These are phyloP conservation scores for Lacerta agilis DNA, from an alignment of 2,797 vertebrate genomes.

Conservation along the genomic window DNA sequence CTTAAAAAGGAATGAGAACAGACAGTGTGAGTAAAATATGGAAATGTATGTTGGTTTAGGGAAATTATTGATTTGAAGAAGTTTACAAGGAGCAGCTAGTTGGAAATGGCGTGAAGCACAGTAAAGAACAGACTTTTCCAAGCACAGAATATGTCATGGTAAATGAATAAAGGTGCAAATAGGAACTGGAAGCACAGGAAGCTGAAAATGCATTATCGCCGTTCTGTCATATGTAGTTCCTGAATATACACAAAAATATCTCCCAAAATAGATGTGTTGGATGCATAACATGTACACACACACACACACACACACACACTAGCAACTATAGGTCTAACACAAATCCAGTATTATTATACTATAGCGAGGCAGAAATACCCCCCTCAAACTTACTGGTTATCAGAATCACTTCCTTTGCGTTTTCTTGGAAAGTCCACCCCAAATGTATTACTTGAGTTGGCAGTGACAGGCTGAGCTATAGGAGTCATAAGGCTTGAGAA, in stretches of 20 bases:
- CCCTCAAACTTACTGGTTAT: constrained; percentile 83
- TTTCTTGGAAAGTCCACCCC: constrained; percentile 86
- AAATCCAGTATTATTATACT: neutral
- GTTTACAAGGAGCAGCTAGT: neutral
- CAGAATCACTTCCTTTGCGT: constrained; percentile 86
- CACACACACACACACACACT: neutral
- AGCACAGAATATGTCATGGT: neutral
- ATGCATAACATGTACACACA: neutral
- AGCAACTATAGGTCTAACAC: neutral
- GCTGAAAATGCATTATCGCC: neutral
- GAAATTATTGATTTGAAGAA: neutral
- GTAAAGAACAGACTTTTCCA: neutral
- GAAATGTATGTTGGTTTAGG: neutral
- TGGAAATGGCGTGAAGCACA: neutral
- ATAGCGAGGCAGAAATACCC: neutral
- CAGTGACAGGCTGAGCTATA: constrained; percentile 7
- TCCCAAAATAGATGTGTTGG: neutral
- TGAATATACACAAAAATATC: neutral
- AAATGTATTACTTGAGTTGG: constrained; percentile 68
- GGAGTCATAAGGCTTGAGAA: constrained; percentile 57
- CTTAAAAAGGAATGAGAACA: neutral
- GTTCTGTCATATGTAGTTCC: neutral
- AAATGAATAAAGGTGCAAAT: neutral
- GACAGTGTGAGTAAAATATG: neutral
- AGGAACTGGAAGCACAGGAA: neutral